Evolutionary conservation across 2,888 invertebrate species (phyloP).

Genomic region (Synergus gifuensis): DNA sequence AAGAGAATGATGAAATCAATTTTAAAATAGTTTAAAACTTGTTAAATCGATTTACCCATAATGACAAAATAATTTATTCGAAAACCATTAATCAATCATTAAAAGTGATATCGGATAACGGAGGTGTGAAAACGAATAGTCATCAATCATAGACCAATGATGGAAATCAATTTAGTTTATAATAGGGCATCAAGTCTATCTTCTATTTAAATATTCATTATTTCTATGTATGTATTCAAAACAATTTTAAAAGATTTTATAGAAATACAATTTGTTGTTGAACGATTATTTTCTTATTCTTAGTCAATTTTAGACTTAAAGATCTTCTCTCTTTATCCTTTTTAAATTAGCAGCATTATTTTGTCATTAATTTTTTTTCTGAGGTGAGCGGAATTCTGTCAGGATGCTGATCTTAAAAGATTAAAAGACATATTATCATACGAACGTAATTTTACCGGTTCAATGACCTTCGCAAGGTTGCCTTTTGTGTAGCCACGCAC

Average conservation of each 20-base stretch:
- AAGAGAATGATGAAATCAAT: not conserved
- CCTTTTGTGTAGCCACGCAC: slow-evolving; percentile 38
- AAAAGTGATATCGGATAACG: not conserved
- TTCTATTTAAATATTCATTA: not conserved
- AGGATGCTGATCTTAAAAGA: slow-evolving; percentile 37
- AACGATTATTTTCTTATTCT: not conserved
- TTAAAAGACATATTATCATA: slow-evolving; percentile 37
- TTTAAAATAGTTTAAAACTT: not conserved
- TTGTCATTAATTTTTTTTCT: slow-evolving; percentile 29
- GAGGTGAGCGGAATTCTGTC: slow-evolving; percentile 24
- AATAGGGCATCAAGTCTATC: not conserved
- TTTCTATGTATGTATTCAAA: not conserved
- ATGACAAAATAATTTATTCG: not conserved
- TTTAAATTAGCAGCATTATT: slow-evolving; percentile 33
- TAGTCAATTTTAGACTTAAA: not conserved
- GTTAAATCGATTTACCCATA: not conserved
- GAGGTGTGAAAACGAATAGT: not conserved
- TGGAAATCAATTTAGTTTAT: slow-evolving; percentile 1
- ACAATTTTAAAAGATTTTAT: no score
- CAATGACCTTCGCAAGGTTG: slow-evolving; percentile 39
- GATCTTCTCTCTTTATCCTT: not conserved
- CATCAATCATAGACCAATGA: not conserved
- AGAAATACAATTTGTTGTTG: not conserved
- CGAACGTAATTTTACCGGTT: slow-evolving; percentile 33
- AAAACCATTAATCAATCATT: not conserved